Evolutionary conservation across 2,888 invertebrate species (phyloP).

Genomic region (Thereva unica): DNA sequence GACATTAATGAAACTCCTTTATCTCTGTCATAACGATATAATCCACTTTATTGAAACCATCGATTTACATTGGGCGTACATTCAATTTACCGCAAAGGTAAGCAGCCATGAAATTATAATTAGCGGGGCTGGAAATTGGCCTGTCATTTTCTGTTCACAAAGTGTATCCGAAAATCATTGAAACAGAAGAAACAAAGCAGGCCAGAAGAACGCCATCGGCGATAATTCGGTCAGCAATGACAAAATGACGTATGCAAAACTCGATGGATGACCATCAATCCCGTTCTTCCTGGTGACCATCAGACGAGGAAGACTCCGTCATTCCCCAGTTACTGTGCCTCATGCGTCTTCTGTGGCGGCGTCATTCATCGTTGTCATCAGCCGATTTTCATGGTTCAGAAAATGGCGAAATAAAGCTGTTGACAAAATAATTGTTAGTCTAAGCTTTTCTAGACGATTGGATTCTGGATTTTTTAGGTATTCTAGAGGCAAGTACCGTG

Average conservation of each 20-base stretch:
- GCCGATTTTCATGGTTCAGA: conserved; percentile 4
- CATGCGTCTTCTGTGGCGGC: background rate
- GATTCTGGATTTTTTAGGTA: too few relatives aligned
- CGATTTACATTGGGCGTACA: conserved; percentile 4
- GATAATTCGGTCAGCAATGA: conserved; percentile 18
- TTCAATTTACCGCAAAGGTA: conserved; percentile 24
- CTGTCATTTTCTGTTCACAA: conserved; percentile 19
- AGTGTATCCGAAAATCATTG: conserved; percentile 2
- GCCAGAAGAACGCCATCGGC: background rate
- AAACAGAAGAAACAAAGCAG: conserved; percentile 1
- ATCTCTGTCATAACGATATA: conserved; percentile 11
- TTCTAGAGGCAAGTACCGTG: too few relatives aligned
- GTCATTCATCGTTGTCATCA: background rate
- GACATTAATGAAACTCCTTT: background rate
- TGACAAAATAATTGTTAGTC: background rate
- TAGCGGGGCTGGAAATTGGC: conserved; percentile 6
- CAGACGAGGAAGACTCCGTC: conserved; percentile 4
- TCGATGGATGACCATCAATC: background rate
- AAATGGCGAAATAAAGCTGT: background rate
- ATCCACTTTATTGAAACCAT: conserved; percentile 4
- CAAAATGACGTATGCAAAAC: conserved; percentile 5
- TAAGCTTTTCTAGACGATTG: background rate
- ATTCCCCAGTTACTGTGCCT: background rate
- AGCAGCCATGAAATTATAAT: conserved; percentile 25
- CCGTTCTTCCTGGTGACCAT: conserved; percentile 1